Percentiles rank a stretch among this genome's conserved stretches.
Evolutionary conservation across 2,888 invertebrate genomes (phyloP).

Genomic region (Apomyelois bistriatella): DNA sequence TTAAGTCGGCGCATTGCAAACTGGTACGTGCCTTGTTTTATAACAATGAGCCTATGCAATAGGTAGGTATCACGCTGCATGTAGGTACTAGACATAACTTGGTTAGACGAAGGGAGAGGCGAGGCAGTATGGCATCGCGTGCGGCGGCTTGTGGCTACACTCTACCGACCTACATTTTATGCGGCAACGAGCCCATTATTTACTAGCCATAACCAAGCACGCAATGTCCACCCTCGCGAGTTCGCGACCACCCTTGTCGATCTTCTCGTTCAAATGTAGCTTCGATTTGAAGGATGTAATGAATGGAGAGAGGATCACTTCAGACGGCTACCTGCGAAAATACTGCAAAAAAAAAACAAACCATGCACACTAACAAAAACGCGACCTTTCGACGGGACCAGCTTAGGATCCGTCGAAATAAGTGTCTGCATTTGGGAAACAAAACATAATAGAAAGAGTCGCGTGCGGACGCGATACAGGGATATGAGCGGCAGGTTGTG

Average conservation of each 20-base stretch:
- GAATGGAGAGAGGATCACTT: slow-evolving; percentile 45
- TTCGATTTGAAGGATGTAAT: slow-evolving; percentile 30
- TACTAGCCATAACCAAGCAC: slow-evolving; percentile 54
- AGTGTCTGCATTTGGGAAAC: slow-evolving; percentile 77
- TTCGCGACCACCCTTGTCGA: slow-evolving; percentile 33
- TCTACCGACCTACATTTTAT: slow-evolving; percentile 79
- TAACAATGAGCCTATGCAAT: slow-evolving; percentile 48
- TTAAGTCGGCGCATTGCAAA: slow-evolving; percentile 14
- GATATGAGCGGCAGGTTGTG: slow-evolving; percentile 75
- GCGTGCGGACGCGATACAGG: slow-evolving; percentile 69
- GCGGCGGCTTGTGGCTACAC: slow-evolving; percentile 55
- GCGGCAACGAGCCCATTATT: slow-evolving; percentile 65
- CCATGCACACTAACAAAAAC: slow-evolving; percentile 68
- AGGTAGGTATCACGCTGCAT: slow-evolving; percentile 34
- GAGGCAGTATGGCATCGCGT: slow-evolving; percentile 57
- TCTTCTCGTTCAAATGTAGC: slow-evolving; percentile 25
- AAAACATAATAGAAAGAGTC: slow-evolving; percentile 77
- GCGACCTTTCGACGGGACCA: slow-evolving; percentile 61
- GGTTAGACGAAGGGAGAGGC: slow-evolving; percentile 45
- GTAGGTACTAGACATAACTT: slow-evolving; percentile 33
- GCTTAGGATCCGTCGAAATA: slow-evolving; percentile 62
- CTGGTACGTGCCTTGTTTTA: slow-evolving; percentile 28
- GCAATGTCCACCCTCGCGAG: slow-evolving; percentile 49
- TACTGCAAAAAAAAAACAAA: slow-evolving; percentile 62
- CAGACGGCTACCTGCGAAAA: slow-evolving; percentile 70